phyloP scores from a whole-genome alignment of 2,113 vertebrate genomes.

The Caretta caretta region DNA sequence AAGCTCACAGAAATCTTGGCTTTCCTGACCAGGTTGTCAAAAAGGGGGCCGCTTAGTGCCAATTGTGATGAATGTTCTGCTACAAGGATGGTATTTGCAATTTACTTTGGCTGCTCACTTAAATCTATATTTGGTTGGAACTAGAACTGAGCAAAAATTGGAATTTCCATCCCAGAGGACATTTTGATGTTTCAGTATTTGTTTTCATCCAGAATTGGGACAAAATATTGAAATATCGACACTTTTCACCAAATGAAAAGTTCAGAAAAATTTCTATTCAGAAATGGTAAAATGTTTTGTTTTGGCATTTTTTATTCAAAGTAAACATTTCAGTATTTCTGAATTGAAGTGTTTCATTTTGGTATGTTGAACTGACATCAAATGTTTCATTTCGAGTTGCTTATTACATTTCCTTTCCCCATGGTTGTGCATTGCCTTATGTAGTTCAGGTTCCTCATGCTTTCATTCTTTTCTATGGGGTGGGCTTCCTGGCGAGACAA shows the following conservation, averaged over 20 bases:
- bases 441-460: background rate
- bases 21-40: background rate
- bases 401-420: background rate
- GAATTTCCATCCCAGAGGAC: background rate
- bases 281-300: background rate
- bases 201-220: background rate
- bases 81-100: background rate
- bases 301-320: background rate
- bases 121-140: background rate
- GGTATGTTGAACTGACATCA: background rate
- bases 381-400: background rate
- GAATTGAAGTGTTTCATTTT: background rate
- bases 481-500: background rate
- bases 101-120: background rate
- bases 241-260: background rate
- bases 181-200: background rate
- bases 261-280: background rate
- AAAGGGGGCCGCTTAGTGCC: background rate
- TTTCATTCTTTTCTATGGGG: background rate
- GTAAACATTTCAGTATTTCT: background rate
- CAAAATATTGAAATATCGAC: background rate
- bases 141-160: background rate
- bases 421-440: background rate
- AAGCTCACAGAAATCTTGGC: rapidly evolving
- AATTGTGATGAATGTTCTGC: background rate